Base-by-base conservation (phyloP, 2,888 invertebrate species). In the Oegoconia quadripuncta region DNA sequence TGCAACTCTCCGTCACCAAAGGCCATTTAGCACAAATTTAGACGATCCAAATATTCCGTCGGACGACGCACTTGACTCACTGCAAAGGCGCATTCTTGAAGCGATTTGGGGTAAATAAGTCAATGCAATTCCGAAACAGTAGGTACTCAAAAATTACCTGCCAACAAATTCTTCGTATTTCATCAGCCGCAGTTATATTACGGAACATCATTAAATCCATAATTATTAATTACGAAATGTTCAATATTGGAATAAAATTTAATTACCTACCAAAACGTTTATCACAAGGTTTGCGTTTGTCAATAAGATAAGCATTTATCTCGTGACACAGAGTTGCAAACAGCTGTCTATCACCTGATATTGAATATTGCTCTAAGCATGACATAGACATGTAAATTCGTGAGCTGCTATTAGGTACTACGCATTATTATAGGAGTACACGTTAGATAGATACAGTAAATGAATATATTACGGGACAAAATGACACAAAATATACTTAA, bases 21-120 rank as follows among this genome's bases (percentile, higher is more conserved):
- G 71, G 74, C 71, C 77, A 71, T 75, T 73, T 64, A 62, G 72
- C 60, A 76, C 76, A 52, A 67, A 82, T 78, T 75, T 84, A 83
- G 82, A 78, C 69, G 77, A 56, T 63, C 76, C 74, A 73, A 80
- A 82, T 83, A 81, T 76, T 82, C 81, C 75, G 76, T 77, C 73
- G 80, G 75, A 58, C 78, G 75, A 61, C 78, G 78, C 76, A 65
- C 77, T 75, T 69, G 65, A 64, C 55, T 62, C 61, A 53, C 55
- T 54, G 53, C 50, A 50, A 48, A 56, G 28, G 50, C 57, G 50
- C 59, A 62, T 55, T n/a, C n/a, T n/a, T n/a, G n/a, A n/a, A n/a
- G n/a, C n/a, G n/a, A n/a, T n/a, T n/a, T n/a, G n/a, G n/a, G n/a
- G n/a, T n/a, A n/a, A n/a, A n/a, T n/a, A n/a, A n/a, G n/a, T n/a